Conservation (phyloP, 2,113 vertebrate genomes). For the Elachura formosa region DNA sequence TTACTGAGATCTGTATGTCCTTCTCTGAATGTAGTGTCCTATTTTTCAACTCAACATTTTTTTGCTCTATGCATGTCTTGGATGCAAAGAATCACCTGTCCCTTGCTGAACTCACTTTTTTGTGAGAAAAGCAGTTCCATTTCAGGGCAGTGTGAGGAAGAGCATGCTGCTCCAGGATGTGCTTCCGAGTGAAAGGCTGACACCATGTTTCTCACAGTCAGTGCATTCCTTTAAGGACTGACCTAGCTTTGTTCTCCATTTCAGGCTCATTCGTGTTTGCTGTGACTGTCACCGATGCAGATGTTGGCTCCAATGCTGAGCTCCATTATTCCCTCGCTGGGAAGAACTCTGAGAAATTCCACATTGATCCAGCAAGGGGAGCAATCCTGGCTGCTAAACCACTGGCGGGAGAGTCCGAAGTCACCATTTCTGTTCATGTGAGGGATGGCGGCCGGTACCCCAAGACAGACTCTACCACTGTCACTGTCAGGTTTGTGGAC, state of each 20-base stretch:
- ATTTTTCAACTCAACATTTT: background rate
- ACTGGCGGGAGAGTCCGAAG: constrained; percentile 80
- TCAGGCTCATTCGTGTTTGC: constrained; percentile 94
- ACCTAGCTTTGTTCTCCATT: background rate
- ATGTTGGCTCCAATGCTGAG: constrained; percentile 84
- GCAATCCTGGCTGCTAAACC: constrained; percentile 84
- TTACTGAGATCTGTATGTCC: background rate
- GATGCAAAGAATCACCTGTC: background rate
- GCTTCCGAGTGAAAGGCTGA: background rate
- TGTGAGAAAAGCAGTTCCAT: background rate
- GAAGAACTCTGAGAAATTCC: constrained; percentile 88
- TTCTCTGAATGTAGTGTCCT: background rate
- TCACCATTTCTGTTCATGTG: constrained; percentile 90
- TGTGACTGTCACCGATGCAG: constrained; percentile 92
- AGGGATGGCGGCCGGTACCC: constrained; percentile 83
- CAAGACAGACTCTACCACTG: constrained; percentile 88
- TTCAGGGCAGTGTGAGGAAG: background rate
- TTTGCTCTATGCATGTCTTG: rapidly evolving
- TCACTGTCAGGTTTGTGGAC: constrained; percentile 89
- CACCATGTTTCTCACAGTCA: rapidly evolving
- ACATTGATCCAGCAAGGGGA: constrained; percentile 86
- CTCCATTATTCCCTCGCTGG: constrained; percentile 92
- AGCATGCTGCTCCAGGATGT: background rate
- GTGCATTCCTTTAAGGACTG: background rate
- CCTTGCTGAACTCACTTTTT: background rate